Evolutionary conservation across 2,888 invertebrate genomes (phyloP).

Genomic region (Poecilobothrus nobilitatus): DNA sequence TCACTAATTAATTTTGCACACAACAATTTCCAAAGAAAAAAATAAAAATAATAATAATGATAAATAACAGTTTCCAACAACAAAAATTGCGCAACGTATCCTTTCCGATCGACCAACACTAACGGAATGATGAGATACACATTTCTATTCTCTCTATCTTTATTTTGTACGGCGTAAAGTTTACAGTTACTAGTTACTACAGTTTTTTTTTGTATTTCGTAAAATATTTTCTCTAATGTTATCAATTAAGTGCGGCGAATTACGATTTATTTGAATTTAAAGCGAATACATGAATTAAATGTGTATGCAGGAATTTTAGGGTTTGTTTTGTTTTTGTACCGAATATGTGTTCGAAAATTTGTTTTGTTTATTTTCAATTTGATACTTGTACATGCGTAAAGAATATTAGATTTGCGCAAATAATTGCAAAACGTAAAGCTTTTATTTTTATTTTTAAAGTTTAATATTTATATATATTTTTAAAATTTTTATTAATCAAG

Average conservation of each 20-base stretch:
- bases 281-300: too few relatives aligned
- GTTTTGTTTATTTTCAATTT: too few relatives aligned
- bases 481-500: too few relatives aligned
- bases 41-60: neutral
- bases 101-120: slow-evolving; percentile 21
- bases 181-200: too few relatives aligned
- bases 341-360: too few relatives aligned
- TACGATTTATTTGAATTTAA: too few relatives aligned
- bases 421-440: neutral
- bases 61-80: neutral
- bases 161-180: neutral
- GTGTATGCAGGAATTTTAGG: too few relatives aligned
- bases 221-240: too few relatives aligned
- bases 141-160: neutral
- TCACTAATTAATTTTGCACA: neutral
- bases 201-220: neutral
- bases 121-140: slow-evolving; percentile 19
- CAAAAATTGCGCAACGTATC: slow-evolving; percentile 11
- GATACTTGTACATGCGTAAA: neutral
- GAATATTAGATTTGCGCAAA: neutral
- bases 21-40: neutral
- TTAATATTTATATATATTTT: neutral
- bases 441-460: neutral
- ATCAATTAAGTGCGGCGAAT: too few relatives aligned
- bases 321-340: too few relatives aligned